Evolutionary conservation across 2,113 vertebrate species (phyloP), one percentile per base, ranked within the genome.

Genomic region (Myrmophylax atrothorax): DNA sequence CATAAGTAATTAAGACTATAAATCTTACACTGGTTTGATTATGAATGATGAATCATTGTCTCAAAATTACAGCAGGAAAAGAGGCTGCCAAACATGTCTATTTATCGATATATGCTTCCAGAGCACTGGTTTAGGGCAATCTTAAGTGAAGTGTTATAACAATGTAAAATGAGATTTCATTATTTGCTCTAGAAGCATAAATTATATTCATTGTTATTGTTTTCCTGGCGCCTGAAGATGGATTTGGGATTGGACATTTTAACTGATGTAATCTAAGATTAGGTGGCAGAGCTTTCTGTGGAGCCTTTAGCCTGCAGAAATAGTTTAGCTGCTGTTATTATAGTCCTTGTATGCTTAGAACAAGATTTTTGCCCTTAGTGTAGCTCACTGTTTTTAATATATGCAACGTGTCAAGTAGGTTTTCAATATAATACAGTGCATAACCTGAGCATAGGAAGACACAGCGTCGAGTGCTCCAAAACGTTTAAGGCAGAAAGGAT

Each of bases 201-300:
- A 78, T 94, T 94, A 88, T 55, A 68, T 62, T 78, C 89, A 82
- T 22, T 72, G 86, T 91, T 95, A 89, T 66, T 96, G 93, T 96
- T 94, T 95, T 91, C 67, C 69, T 92, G 73, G 93, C 33, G 49
- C 93, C 94, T 96, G 90, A 87, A 95, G 79, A 90, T 60, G 86
- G 83, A 91, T 89, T 95, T 93, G 83, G 86, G 94, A 94, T 97
- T 81, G 90, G 83, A 94, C 88, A n/a, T 94, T 81, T 70, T 72
- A 90, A 95, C 92, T 95, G 88, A 96, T 96, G 94, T 87, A 96
- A 94, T 90, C 82, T 87, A 96, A 96, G 90, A 94, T 96, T 90
- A 96, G 93, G 80, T 26, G 1, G 56, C 73, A 87, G 79, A 92
- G 84, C 73, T 95, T 74, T 89, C 83, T 81, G 81, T 86, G 94